Base-by-base conservation (phyloP, 2,888 invertebrate genomes). In the Arctia plantaginis region DNA sequence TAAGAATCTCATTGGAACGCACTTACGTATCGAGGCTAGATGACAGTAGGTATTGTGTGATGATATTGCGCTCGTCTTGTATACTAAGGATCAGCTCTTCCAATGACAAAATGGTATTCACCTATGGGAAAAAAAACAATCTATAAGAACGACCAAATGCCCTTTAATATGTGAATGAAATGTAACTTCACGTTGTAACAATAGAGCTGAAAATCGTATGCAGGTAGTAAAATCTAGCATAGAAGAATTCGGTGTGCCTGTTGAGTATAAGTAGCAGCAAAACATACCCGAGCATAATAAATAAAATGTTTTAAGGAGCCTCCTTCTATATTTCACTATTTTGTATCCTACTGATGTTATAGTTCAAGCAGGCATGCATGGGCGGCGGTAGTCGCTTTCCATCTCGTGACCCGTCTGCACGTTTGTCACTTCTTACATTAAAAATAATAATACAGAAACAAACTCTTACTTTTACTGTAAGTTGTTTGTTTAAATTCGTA, bases 41-140 rank as follows among this genome's bases (percentile, higher is more conserved):
- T 69, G 78, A 71, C 41, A 79, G 77, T 62, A 82, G 78, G 68
- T 78, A 86, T 51, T 84, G 77, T 23, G 75, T 83, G 77, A 84
- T 82, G 70, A 79, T 75, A 68, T 82, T 79, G 69, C 96, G 87
- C 81, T 96, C 96, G 15, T 92, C 90, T 81, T 96, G 96, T 15
- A 96, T 81, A 0, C 92, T 91, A 33, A 93, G 87, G 65, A 96
- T 89, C 41, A 95, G 87, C 71, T 95, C 93, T 0, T 95, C 95
- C 70, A 95, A 87, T 33, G 93, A 88, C 59, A 94, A 89, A 15
- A 95, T 94, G 51, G 90, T 89, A 71, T 90, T 90, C 7, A 96
- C 94, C 96, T 96, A 87, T 20, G 73, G 67, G 80, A 77, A 74
- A 62, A 73, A 72, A 10, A 66, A 55, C 7, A 30, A 51, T 39